Evolutionary conservation across 2,113 vertebrate genomes (phyloP).

Genomic region (Smithornis capensis): DNA sequence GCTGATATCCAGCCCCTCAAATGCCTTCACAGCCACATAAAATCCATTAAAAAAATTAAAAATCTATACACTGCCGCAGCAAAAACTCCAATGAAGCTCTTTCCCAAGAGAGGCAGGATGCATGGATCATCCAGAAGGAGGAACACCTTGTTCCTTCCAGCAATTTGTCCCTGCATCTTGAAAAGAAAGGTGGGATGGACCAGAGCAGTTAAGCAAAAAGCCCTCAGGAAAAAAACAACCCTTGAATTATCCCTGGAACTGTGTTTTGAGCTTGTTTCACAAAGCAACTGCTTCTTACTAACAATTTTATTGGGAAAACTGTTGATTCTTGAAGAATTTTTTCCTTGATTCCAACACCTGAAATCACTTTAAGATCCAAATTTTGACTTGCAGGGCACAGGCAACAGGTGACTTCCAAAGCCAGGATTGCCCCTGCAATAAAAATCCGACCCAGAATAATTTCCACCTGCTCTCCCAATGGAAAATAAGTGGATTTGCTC

Average conservation of each 20-base stretch:
- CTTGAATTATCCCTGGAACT: not conserved
- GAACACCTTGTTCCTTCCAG: not conserved
- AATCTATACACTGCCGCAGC: not conserved
- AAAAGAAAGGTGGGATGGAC: not conserved
- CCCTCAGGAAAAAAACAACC: not conserved
- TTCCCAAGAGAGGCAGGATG: not conserved
- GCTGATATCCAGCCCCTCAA: not conserved
- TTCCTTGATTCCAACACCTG: not conserved
- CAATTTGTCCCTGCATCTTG: no score
- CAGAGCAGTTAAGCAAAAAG: not conserved
- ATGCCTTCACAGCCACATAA: not conserved
- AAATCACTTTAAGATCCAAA: not conserved
- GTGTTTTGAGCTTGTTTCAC: not conserved
- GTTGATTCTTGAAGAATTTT: not conserved
- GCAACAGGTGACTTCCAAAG: not conserved
- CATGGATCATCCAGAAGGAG: not conserved
- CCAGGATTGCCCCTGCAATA: not conserved
- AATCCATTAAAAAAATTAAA: not conserved
- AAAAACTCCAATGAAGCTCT: not conserved
- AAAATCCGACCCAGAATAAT: not conserved
- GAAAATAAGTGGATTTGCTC: slow-evolving; percentile 53
- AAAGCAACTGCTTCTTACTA: not conserved
- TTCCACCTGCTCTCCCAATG: not conserved
- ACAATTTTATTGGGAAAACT: not conserved
- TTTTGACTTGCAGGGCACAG: not conserved